phyloP scores from a whole-genome alignment of 2,113 vertebrate genomes.

The Grammomys dolichurus region DNA sequence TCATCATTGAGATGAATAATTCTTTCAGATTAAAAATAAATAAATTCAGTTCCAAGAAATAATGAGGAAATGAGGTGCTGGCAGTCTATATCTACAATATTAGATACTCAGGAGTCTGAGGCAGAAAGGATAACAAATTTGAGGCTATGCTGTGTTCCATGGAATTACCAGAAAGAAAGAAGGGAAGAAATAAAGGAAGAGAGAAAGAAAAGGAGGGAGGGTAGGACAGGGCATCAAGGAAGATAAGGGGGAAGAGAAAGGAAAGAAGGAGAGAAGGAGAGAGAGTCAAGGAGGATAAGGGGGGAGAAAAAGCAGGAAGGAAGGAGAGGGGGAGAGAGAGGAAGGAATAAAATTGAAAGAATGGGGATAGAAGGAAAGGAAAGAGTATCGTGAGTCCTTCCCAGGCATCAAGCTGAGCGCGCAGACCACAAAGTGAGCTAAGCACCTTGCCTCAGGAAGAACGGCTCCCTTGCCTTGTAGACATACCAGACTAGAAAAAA shows the following conservation, averaged over 20 bases:
- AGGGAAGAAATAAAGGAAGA: no score
- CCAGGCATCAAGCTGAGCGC: rapidly evolving
- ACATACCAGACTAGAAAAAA: neutral
- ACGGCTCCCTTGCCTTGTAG: neutral
- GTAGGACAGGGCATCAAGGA: no score
- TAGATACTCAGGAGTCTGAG: neutral
- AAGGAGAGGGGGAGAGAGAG: neutral
- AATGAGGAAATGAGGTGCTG: neutral
- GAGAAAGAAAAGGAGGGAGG: neutral
- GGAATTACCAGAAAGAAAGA: neutral
- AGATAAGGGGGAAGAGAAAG: no score
- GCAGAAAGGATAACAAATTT: neutral
- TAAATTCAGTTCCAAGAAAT: neutral
- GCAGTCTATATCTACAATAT: neutral
- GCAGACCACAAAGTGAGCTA: no score
- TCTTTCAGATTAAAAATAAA: neutral
- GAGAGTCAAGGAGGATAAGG: no score
- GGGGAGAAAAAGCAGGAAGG: neutral
- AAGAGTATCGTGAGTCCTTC: no score
- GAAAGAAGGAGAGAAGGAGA: neutral
- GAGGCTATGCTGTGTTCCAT: neutral
- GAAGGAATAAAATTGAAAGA: neutral
- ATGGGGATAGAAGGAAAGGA: neutral
- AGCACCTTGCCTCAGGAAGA: rapidly evolving
- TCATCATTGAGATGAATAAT: conserved; percentile 27